Evolutionary conservation across 2,797 vertebrate genomes (phyloP).

Genomic region (Hippoglossus hippoglossus): DNA sequence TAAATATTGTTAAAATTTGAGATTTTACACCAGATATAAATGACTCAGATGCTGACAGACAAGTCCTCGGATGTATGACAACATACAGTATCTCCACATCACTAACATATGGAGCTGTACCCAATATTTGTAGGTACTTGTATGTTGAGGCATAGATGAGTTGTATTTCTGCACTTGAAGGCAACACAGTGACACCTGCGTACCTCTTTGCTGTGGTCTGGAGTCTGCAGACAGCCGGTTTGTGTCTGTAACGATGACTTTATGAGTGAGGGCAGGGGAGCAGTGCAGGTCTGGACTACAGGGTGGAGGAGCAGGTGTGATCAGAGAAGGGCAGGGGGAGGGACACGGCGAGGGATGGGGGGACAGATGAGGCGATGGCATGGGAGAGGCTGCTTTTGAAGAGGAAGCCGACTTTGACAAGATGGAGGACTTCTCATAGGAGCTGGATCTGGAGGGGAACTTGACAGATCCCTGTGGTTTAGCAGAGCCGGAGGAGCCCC

Average conservation of each 20-base stretch:
- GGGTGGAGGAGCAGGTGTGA: constrained; percentile 64
- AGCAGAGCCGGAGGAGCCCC: constrained; percentile 41
- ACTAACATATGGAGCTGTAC: no score
- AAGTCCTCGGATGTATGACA: no score
- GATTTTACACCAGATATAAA: no score
- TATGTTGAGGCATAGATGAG: neutral
- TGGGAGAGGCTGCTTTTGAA: constrained; percentile 67
- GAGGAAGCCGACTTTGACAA: constrained; percentile 74
- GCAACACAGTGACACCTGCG: neutral
- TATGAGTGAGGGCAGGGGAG: constrained; percentile 78
- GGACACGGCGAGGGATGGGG: constrained; percentile 76
- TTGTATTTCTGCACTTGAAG: neutral
- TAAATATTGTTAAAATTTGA: no score
- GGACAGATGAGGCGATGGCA: constrained; percentile 62
- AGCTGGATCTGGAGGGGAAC: constrained; percentile 85
- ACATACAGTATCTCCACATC: no score
- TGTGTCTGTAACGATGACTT: constrained; percentile 86
- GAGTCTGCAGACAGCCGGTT: constrained; percentile 90
- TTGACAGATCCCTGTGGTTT: constrained; percentile 76
- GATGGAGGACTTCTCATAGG: constrained; percentile 86
- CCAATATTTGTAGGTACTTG: no score
- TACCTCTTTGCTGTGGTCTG: constrained; percentile 91
- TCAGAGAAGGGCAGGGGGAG: constrained; percentile 72
- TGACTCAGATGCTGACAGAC: no score
- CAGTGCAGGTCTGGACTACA: constrained; percentile 69